These are phyloP conservation scores for Brachionus angularis DNA, from an alignment of 1,140 invertebrate genomes.

Conservation along the genomic window DNA sequence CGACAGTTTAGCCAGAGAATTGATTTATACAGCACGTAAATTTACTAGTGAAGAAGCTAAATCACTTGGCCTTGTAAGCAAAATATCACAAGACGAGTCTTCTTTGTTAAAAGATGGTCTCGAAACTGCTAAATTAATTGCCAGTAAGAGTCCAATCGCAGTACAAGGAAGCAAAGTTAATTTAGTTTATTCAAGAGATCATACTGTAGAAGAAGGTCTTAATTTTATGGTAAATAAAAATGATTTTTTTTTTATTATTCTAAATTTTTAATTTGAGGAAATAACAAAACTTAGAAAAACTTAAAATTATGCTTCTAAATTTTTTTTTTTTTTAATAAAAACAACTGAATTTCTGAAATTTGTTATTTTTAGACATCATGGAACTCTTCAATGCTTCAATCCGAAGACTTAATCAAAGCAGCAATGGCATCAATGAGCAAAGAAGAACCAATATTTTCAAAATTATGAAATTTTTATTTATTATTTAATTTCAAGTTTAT, in stretches of 20 bases:
- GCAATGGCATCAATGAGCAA: constrained; percentile 69
- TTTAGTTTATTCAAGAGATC: constrained; percentile 79
- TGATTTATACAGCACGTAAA: constrained; percentile 79
- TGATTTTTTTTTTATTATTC: not conserved
- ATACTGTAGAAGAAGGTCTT: constrained; percentile 75
- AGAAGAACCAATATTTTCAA: constrained; percentile 53
- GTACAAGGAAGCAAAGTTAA: constrained; percentile 81
- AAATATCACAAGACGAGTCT: constrained; percentile 61
- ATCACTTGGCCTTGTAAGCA: constrained; percentile 56
- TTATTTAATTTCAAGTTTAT: not conserved
- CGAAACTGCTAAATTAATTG: constrained; percentile 72
- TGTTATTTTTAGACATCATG: constrained; percentile 65
- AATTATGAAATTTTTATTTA: constrained; percentile 50
- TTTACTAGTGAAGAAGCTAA: constrained; percentile 74
- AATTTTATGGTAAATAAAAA: constrained; percentile 73
- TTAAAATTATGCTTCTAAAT: no score
- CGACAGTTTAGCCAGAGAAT: constrained; percentile 76
- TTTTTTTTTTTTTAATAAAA: not conserved
- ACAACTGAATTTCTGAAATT: constrained; percentile 50
- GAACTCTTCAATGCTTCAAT: constrained; percentile 80
- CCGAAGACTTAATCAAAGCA: constrained; percentile 80
- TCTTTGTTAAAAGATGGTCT: constrained; percentile 67
- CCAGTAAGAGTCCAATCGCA: constrained; percentile 85
- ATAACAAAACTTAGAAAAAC: no score
- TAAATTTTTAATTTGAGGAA: not conserved